Percentiles rank a stretch among this genome's conserved stretches.
Conservation (phyloP, 2,888 invertebrate species). For the Hypercompe scribonia region DNA sequence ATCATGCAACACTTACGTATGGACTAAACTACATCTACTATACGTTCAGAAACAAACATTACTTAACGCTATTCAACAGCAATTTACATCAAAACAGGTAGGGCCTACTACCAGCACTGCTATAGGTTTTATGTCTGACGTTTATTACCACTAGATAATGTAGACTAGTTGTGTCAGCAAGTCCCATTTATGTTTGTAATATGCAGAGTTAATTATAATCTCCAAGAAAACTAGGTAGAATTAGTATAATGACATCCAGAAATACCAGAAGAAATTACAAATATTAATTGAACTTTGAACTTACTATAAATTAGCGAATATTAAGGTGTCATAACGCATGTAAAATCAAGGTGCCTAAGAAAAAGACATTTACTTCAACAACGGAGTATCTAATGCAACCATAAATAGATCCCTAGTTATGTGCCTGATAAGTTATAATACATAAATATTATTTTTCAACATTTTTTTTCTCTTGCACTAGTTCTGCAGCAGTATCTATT, state of each 20-base stretch:
- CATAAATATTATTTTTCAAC: no score
- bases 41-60: neutral
- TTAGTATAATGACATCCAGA: neutral
- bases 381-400: no score
- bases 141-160: neutral
- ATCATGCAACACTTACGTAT: neutral
- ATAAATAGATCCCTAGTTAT: no score
- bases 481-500: no score
- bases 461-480: no score
- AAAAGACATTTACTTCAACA: no score
- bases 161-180: neutral
- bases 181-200: neutral
- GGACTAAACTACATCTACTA: neutral
- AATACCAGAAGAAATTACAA: neutral
- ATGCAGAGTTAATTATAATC: neutral
- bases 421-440: no score
- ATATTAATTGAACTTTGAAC: no score
- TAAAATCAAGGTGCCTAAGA: no score
- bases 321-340: no score
- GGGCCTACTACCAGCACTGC: no score
- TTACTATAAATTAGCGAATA: no score
- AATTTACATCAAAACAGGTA: neutral
- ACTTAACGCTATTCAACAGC: neutral
- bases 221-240: neutral
- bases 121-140: neutral